These are phyloP conservation scores for Nomada hirtipes DNA, from an alignment of 2,888 invertebrate genomes.

Conservation along the genomic window DNA sequence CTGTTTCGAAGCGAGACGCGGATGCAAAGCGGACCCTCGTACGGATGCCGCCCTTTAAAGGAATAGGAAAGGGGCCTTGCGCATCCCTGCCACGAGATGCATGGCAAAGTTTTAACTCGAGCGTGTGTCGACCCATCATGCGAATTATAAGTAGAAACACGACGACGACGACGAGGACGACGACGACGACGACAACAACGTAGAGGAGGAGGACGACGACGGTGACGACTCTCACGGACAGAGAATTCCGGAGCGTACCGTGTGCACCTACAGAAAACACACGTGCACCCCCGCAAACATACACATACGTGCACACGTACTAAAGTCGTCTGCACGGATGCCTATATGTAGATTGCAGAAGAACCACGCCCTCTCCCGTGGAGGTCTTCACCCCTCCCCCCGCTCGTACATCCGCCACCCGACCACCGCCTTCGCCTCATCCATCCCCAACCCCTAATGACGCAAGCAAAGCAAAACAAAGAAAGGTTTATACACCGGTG, in stretches of 20 bases:
- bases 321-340: conserved; percentile 76
- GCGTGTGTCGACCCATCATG: conserved; percentile 78
- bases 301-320: conserved; percentile 61
- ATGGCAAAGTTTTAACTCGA: conserved; percentile 78
- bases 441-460: conserved; percentile 84
- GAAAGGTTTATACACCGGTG: conserved; percentile 84
- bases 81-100: conserved; percentile 63
- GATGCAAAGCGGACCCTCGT: conserved; percentile 60
- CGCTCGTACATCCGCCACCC: conserved; percentile 67
- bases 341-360: conserved; percentile 80
- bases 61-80: conserved; percentile 42
- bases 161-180: conserved; percentile 53
- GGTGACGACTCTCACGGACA: conserved; percentile 52
- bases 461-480: conserved; percentile 86
- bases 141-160: conserved; percentile 77
- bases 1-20: conserved; percentile 57
- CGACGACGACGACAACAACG: conserved; percentile 54
- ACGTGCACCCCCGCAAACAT: conserved; percentile 61
- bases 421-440: conserved; percentile 69
- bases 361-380: conserved; percentile 83
- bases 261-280: conserved; percentile 62
- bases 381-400: conserved; percentile 66
- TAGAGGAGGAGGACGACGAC: conserved; percentile 29
- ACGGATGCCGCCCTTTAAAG: conserved; percentile 51
- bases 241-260: conserved; percentile 54